A percentile compares a stretch with the other conserved stretches of the same genome.
Evolutionary conservation across 2,113 vertebrate species (phyloP).

Genomic region (Dasypus novemcinctus): DNA sequence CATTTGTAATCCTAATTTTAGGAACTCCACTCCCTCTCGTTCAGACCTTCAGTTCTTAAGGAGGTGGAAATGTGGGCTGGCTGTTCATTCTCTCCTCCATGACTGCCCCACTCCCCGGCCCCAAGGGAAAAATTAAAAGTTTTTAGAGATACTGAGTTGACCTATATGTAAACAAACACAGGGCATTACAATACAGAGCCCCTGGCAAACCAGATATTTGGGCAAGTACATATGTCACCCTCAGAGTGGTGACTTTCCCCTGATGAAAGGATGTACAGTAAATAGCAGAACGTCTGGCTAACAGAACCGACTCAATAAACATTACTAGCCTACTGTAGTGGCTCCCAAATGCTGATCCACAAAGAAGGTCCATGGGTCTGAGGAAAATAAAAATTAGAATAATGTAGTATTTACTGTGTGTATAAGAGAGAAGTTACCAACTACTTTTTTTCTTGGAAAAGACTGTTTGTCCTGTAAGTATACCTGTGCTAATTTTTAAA

Average conservation of each 20-base stretch:
- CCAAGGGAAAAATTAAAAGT: background rate
- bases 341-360: background rate
- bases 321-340: background rate
- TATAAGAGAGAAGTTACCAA: background rate
- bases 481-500: background rate
- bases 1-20: constrained; percentile 49
- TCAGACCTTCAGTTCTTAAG: constrained; percentile 12
- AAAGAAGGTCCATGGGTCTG: background rate
- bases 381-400: background rate
- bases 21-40: background rate
- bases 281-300: background rate
- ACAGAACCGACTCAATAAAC: background rate
- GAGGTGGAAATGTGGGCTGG: background rate
- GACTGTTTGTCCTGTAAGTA: background rate
- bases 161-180: background rate
- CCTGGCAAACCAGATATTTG: background rate
- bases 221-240: background rate
- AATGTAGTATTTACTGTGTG: background rate
- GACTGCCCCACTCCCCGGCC: background rate
- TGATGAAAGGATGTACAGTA: background rate
- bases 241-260: background rate
- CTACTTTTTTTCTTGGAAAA: background rate
- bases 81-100: background rate
- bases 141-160: background rate
- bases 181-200: background rate